phyloP scores from a whole-genome alignment of 2,888 invertebrate genomes.

The Phorcus lineatus region DNA sequence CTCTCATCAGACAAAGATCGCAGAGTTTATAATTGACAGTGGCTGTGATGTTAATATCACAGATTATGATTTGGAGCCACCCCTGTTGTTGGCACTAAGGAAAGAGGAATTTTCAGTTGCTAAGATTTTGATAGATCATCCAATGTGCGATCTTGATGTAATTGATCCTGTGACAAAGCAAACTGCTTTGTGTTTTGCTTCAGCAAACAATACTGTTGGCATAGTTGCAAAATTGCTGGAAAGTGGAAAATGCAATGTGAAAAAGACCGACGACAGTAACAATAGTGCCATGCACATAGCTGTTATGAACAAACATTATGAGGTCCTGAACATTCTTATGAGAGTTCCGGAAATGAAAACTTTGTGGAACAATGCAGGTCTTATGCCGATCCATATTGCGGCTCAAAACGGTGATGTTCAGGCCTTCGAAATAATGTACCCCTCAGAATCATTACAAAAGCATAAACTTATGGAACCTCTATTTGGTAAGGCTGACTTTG shows the following conservation, averaged over 20 bases:
- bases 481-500: background rate
- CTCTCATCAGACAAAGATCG: conserved; percentile 47
- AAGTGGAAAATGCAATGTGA: conserved; percentile 45
- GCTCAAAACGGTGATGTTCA: conserved; percentile 40
- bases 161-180: conserved; percentile 54
- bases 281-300: conserved; percentile 53
- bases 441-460: background rate
- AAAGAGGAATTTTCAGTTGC: conserved; percentile 50
- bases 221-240: conserved; percentile 45
- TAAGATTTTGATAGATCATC: conserved; percentile 41
- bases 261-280: conserved; percentile 41
- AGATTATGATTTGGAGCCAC: conserved; percentile 59
- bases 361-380: conserved; percentile 44
- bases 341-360: conserved; percentile 36
- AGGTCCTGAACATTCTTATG: conserved; percentile 42
- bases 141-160: conserved; percentile 50
- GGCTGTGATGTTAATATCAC: conserved; percentile 58
- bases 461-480: background rate
- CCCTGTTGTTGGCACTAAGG: conserved; percentile 53
- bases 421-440: conserved; percentile 36
- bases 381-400: conserved; percentile 45
- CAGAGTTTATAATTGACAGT: conserved; percentile 46
- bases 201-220: conserved; percentile 41
- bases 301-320: conserved; percentile 35
- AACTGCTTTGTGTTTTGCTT: conserved; percentile 53